phyloP scores from a whole-genome alignment of 2,113 vertebrate species.

The Vicugna pacos region DNA sequence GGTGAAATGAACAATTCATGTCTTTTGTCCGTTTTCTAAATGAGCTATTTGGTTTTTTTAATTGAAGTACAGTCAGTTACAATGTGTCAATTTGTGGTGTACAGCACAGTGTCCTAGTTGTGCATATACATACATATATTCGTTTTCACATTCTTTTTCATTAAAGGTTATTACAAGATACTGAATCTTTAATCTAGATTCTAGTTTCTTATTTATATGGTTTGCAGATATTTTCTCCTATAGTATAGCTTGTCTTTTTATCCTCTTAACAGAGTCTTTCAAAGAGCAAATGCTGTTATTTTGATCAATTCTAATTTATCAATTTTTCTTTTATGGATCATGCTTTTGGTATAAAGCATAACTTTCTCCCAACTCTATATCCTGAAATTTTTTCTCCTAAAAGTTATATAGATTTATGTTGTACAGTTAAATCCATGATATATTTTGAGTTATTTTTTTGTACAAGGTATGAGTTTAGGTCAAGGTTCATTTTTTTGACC shows the following conservation, averaged over 20 bases:
- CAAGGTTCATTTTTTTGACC: not conserved
- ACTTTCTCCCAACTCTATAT: not conserved
- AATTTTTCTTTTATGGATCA: not conserved
- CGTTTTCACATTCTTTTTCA: not conserved
- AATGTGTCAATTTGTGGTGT: not conserved
- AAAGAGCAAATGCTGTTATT: not conserved
- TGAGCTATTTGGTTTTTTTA: not conserved
- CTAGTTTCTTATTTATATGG: not conserved
- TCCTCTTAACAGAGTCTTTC: not conserved
- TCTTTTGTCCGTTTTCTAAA: conserved; percentile 30
- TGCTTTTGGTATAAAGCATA: not conserved
- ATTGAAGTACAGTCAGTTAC: not conserved
- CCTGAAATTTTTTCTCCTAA: not conserved
- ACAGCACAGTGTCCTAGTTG: not conserved
- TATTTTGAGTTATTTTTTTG: not conserved
- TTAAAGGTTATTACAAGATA: not conserved
- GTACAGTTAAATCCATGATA: not conserved
- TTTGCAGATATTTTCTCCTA: not conserved
- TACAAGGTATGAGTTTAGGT: not conserved
- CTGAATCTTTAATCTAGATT: not conserved
- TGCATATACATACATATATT: not conserved
- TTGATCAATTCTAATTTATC: not conserved
- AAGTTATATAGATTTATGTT: not conserved
- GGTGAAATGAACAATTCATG: not conserved
- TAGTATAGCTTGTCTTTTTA: not conserved